Base-by-base conservation (phyloP, 2,797 vertebrate genomes). In the Parambassis ranga region DNA sequence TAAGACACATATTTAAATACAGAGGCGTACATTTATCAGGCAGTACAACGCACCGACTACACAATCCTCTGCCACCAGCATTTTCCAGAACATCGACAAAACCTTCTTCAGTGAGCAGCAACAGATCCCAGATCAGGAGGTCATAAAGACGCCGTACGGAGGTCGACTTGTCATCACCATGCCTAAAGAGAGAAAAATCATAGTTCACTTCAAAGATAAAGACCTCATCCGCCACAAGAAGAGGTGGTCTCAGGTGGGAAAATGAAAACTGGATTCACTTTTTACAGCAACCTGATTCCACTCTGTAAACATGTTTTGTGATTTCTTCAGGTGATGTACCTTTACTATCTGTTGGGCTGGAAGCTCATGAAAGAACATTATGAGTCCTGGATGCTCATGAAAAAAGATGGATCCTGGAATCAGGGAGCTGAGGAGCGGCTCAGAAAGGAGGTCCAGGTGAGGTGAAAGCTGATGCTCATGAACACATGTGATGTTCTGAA, bases 201-300 rank as follows among this genome's bases (percentile, higher is more conserved):
- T 81, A 5, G 70, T 91, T 55, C 92, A 93, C 62, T 82, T 89
- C 7, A 93, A 93, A 51, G 86, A 93, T 74, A 92, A 91, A 58
- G 20, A 80, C 0, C 77, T 64, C 22, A 90, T 93, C 26, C 89
- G 91, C 6, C 89, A 93, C 83, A 92, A 91, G 65, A 93, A 93
- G 73, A 84, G 92, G 61, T 92, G 92, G 91, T 92, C 91, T 20
- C 91, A 92, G 85, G 92, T 92, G 64, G 10, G 38, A 32, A 16
- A 38, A 26, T 3, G 10, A 49, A 2, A 5, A 27, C 10, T 10
- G n/a, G n/a, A n/a, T n/a, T n/a, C n/a, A n/a, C n/a, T n/a, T n/a
- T n/a, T n/a, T n/a, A n/a, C n/a, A n/a, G n/a, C n/a, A n/a, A n/a
- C n/a, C n/a, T n/a, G n/a, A n/a, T n/a, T n/a, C n/a, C n/a, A n/a